These are phyloP conservation scores for Metalampra italica DNA, from an alignment of 2,888 invertebrate species.

Conservation along the genomic window DNA sequence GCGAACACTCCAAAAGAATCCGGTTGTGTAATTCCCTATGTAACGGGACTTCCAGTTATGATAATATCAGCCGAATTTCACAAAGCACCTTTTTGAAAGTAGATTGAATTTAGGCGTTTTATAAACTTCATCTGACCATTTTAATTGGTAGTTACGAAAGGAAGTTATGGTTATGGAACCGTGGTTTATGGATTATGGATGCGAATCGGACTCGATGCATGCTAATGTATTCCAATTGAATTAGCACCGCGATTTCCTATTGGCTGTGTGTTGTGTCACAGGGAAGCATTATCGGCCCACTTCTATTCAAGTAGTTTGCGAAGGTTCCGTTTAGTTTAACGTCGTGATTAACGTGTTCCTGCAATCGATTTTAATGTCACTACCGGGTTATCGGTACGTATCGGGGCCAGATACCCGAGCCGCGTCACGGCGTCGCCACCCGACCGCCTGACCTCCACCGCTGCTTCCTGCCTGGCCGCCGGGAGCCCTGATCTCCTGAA, in stretches of 20 bases:
- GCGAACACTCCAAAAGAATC: conserved; percentile 20
- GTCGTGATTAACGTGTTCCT: conserved; percentile 35
- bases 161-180: conserved; percentile 26
- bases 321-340: conserved; percentile 5
- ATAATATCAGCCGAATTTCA: conserved; percentile 74
- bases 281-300: conserved; percentile 37
- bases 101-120: conserved; percentile 53
- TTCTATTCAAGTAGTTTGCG: conserved; percentile 8
- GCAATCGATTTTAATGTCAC: conserved; percentile 42
- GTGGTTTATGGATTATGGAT: conserved; percentile 39
- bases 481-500: conserved; percentile 67
- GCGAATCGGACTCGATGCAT: conserved; percentile 34
- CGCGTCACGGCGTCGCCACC: conserved; percentile 23
- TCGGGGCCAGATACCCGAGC: conserved; percentile 34
- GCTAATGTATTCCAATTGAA: conserved; percentile 44
- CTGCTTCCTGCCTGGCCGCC: conserved; percentile 15
- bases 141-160: conserved; percentile 25
- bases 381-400: conserved; percentile 46
- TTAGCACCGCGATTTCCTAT: conserved; percentile 37
- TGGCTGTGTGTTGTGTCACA: conserved; percentile 32
- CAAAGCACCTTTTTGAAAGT: conserved; percentile 65
- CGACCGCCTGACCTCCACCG: conserved; percentile 1
- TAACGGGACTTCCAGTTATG: conserved; percentile 77
- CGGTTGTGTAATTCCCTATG: conserved; percentile 71
- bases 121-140: conserved; percentile 34